Base-by-base conservation (phyloP, 2,888 invertebrate genomes). In the Cephus spinipes region DNA sequence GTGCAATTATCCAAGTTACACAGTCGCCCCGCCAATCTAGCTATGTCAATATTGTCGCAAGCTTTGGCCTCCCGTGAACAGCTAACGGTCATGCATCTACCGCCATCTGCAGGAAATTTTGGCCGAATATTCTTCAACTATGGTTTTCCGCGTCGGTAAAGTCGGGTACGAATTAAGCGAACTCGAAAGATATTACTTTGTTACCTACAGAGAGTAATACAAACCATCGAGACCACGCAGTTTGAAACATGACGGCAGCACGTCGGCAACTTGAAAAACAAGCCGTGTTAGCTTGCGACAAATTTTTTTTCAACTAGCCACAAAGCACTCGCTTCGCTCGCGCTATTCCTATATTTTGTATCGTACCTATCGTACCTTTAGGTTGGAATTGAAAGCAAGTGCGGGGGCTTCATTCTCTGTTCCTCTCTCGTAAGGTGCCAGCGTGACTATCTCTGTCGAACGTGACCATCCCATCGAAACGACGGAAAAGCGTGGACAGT, bases 31-130 rank as follows among this genome's bases (percentile, higher is more conserved):
- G 71, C 31, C 75, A 80, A 80, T 82, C 77, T 76, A 74, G 79
- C 76, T 77, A 71, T 82, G 80, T 83, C 83, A 83, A 83, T 83
- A 83, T 83, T 83, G 79, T 78, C 82, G 36, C n/a, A 68, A 73
- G 80, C 80, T 82, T 78, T 75, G 77, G 71, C 73, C 75, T 74
- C 73, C 77, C 68, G 12, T 34, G 33, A 77, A 69, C 40, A 55
- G 40, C 30, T 68, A 71, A 69, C 9, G 12, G 35, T n/a, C 68
- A 11, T 33, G 34, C 55, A 23, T 23, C 23, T 55, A 55, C 12
- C 30, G 68, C 68, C 71, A 73, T 69, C 74, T 79, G 12, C 3
- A 12, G 31, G 35, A 73, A 69, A 36, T 40, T 73, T 40, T 55
- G 34, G 4, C 12, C 40, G 76, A 71, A 55, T 15, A 73, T 12